Conservation (phyloP, 2,113 vertebrate species). For the Nymphicus hollandicus region DNA sequence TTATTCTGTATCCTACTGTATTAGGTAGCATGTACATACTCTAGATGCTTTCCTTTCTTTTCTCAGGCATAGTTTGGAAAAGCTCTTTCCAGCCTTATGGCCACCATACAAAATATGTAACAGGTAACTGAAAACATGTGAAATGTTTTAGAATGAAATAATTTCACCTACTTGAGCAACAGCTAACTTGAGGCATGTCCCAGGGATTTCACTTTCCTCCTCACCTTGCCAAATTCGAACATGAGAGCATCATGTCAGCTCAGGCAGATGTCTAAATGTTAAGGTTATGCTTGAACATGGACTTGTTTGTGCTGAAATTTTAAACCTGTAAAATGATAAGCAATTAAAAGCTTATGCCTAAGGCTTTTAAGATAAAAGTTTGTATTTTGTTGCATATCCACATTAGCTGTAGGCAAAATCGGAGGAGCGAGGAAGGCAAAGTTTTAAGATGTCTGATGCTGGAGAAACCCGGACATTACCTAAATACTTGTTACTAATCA, state of each 20-base stretch:
- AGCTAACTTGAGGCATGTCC: background rate
- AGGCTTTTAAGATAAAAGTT: background rate
- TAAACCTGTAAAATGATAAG: background rate
- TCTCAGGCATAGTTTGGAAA: background rate
- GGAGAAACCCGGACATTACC: background rate
- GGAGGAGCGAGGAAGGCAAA: background rate
- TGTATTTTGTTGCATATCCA: background rate
- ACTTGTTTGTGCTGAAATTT: background rate
- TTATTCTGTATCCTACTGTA: background rate
- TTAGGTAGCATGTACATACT: background rate
- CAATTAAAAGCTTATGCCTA: slow-evolving; percentile 3
- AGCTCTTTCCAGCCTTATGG: background rate
- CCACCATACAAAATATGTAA: background rate
- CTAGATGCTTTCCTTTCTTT: background rate
- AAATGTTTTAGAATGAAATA: background rate
- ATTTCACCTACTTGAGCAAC: background rate
- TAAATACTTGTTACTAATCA: background rate
- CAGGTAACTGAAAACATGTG: background rate
- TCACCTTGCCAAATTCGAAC: background rate
- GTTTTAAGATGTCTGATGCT: background rate
- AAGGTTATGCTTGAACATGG: background rate
- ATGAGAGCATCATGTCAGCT: background rate
- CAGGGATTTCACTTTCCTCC: background rate
- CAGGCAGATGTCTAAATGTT: background rate
- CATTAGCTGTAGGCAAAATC: background rate